Base-by-base conservation (phyloP, 2,888 invertebrate species). In the Caradrina clavipalpis region DNA sequence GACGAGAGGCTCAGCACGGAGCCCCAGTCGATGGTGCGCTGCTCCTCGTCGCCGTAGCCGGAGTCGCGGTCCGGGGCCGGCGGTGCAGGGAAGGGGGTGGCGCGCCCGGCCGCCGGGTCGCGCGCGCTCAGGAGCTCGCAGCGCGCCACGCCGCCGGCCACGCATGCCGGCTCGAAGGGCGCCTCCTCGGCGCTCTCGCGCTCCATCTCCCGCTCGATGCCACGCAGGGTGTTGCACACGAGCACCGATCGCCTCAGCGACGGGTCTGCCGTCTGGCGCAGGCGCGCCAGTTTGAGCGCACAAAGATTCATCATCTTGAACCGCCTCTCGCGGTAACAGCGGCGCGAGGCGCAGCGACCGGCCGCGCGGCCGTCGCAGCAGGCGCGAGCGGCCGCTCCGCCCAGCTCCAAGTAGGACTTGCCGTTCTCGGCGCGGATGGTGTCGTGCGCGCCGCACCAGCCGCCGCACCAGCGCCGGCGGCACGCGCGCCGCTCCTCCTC, bases 391-490 rank as follows among this genome's bases (percentile, higher is more conserved):
- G 98, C 96, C 50, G 97, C 97, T 85, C 97, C 97, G 86, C 98
- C 98, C 79, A 98, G 96, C 94, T 98, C 98, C 90, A 98, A 96
- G 96, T 98, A 98, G 82, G 98, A 98, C 95, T 98, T 98, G 88
- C 98, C 98, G 93, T 98, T 98, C 94, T 98, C 98, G 86, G 98
- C 98, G 79, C 98, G 97, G 91, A 98, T 98, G 88, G 98, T 98
- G 92, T 98, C 98, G 91, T 97, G 97, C 85, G 96, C 96, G 80
- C 96, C 95, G 89, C 96, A 95, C 94, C 96, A 95, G 88, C 96
- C 96, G 76, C 96, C 95, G 90, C 96, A 96, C 94, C 97, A 93
- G 94, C 97, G 91, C 93, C 97, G 92, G 92, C 96, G 94, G 82
- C 95, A 92, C 86, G 96, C 92, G 88, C 95, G 91, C 91, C 96